Evolutionary conservation across 2,113 vertebrate species (phyloP), one percentile per base, ranked within the genome.

Genomic region (Vulpes lagopus): DNA sequence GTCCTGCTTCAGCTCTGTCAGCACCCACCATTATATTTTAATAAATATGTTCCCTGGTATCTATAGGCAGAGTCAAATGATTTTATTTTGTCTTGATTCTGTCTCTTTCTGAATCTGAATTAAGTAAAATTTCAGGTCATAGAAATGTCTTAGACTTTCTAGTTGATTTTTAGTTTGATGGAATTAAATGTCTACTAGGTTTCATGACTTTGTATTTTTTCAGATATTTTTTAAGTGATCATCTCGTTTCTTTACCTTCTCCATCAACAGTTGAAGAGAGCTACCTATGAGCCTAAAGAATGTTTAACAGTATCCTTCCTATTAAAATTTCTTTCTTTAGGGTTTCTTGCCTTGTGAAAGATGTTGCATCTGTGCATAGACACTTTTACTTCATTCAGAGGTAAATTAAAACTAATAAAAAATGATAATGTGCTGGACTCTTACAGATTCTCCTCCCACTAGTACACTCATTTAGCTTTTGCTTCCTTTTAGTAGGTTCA

Each of bases 321-420:
- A 25, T 60, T 89, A 89, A 73, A 32, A 20, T 49, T 32, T n/a
- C 74, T n/a, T 32, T 3, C 38, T 23, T 88, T 65, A 65, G 81
- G 30, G 30, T 95, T 95, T 95, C 53, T 59, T 92, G 38, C 57
- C n/a, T 82, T 91, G 14, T 91, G 53, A 38, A 91, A 43, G 30
- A n/a, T 17, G 32, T 55, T 64, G 49, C 69, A 92, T 30, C 87
- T 95, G 16, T 87, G 80, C 94, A 23, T 35, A 96, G 82, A 74
- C 3, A 60, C 60, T 86, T 84, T 57, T 35, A 86, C 25, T 94
- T 89, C 91, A 95, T 93, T 92, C 64, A 90, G 62, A 96, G 89
- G 23, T 76, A 94, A 96, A 92, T 81, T n/a, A 74, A 76, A 94
- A 90, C 25, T 85, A 81, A 97, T 94, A 71, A 65, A 95, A 81